Evolutionary conservation across 2,113 vertebrate genomes (phyloP), one percentile per base, ranked within the genome.

Genomic region (Chlorodrepanis virens): DNA sequence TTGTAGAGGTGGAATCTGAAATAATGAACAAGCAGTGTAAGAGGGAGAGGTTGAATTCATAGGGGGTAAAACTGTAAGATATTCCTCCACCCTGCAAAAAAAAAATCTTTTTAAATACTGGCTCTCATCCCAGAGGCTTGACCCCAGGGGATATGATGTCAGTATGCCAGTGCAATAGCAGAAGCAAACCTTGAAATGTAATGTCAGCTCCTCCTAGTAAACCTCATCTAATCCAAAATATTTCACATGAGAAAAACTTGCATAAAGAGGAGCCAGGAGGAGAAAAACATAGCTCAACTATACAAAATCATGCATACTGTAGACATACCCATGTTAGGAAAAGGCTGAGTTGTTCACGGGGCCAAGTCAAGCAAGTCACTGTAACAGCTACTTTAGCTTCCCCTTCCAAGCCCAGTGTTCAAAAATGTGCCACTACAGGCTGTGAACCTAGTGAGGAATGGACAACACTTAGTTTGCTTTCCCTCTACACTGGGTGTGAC

Each of bases 191-290:
- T 93, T 90, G 63, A 91, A 87, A 92, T 35, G 9, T 35, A 90
- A 95, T 28, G 40, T 84, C 60, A 85, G 10, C 85, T 90, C 65
- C 87, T 90, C 69, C 87, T 89, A 87, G 28, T 80, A 96, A 93
- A 87, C 53, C 65, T 80, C 82, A 87, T 87, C 77, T 57, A 89
- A 94, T 72, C 89, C 79, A 93, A 95, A 93, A 84, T 84, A 92
- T 39, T 79, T 94, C 71, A 69, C 54, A 72, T 72, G 71, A 94
- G 85, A 88, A 87, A 87, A 86, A 56, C 40, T 71, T 67, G 40
- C 19, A 52, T 12, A 88, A 83, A 74, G 85, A 91, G 50, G 60
- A 96, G 61, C 28, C 79, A 94, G 49, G 57, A 92, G 21, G 83
- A 95, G 56, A 86, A 87, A 93, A 84, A 90, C 64, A 95, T 9